phyloP scores from a whole-genome alignment of 2,888 invertebrate species.

The Diploptera punctata region DNA sequence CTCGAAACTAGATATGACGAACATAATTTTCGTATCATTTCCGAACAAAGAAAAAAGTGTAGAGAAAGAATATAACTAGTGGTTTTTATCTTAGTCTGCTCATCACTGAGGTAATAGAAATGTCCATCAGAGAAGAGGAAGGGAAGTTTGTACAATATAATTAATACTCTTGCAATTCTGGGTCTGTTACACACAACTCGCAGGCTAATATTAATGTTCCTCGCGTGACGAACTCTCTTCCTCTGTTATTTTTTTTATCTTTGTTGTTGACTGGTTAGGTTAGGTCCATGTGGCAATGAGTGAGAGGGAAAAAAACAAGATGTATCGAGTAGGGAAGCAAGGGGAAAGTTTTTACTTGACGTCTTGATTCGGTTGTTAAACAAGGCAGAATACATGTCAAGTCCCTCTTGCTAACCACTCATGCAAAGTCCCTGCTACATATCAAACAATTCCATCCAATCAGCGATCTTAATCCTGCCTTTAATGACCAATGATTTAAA shows the following conservation, averaged over 20 bases:
- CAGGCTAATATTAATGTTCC: conserved; percentile 26
- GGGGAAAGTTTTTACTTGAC: conserved; percentile 11
- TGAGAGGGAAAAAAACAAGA: conserved; percentile 19
- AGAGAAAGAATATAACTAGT: neutral
- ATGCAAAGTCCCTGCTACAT: too few species aligned
- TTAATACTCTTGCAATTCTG: conserved; percentile 12
- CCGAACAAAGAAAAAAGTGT: too few species aligned
- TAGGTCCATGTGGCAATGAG: conserved; percentile 25
- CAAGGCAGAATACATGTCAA: conserved; percentile 12
- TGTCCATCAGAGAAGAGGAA: conserved; percentile 26
- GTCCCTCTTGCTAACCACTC: neutral
- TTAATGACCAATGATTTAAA: neutral
- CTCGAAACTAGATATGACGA: neutral
- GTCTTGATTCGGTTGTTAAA: conserved; percentile 21
- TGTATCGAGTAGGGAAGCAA: neutral
- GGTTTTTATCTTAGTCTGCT: conserved; percentile 1
- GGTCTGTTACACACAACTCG: neutral
- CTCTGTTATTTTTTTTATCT: conserved; percentile 5
- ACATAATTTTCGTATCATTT: too few species aligned
- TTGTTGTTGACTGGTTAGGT: conserved; percentile 27
- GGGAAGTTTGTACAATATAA: conserved; percentile 5
- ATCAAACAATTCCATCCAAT: neutral
- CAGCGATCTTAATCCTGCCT: neutral
- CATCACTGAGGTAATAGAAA: conserved; percentile 23
- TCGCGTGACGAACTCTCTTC: conserved; percentile 29